Evolutionary conservation across 2,797 vertebrate genomes (phyloP).

Genomic region (Xerus rutilus): DNA sequence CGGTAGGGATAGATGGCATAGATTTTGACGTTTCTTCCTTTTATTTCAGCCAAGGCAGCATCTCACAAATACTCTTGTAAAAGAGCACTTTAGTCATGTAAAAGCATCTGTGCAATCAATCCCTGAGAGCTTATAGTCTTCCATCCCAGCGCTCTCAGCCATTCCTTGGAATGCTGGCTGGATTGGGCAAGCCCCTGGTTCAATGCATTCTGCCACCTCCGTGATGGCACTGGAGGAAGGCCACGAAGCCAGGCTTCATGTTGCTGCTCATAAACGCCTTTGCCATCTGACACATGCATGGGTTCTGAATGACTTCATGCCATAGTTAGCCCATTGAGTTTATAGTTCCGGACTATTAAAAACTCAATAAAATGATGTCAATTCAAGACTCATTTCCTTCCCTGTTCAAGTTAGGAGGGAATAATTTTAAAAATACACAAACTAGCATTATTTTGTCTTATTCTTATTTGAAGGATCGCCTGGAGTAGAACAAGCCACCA

Average conservation of each 20-base stretch:
- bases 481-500: neutral
- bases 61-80: neutral
- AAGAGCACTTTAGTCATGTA: neutral
- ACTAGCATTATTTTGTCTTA: neutral
- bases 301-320: slow-evolving; percentile 68
- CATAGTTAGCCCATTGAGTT: slow-evolving; percentile 19
- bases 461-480: slow-evolving; percentile 42
- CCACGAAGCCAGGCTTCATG: neutral
- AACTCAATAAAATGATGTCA: slow-evolving; percentile 69
- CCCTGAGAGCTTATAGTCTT: neutral
- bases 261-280: neutral
- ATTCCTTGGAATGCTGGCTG: slow-evolving; percentile 31
- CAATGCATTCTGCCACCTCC: neutral
- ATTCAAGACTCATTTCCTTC: slow-evolving; percentile 60
- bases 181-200: neutral
- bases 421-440: slow-evolving; percentile 2
- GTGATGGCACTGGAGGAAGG: neutral
- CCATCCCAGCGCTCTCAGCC: neutral
- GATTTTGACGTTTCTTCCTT: neutral
- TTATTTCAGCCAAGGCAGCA: neutral
- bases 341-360: slow-evolving; percentile 65
- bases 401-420: slow-evolving; percentile 29
- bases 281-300: neutral
- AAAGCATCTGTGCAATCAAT: neutral
- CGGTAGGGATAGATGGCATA: neutral